Evolutionary conservation across 2,797 vertebrate genomes (phyloP), one percentile per base, ranked within the genome.

Genomic region (Myotis daubentonii): DNA sequence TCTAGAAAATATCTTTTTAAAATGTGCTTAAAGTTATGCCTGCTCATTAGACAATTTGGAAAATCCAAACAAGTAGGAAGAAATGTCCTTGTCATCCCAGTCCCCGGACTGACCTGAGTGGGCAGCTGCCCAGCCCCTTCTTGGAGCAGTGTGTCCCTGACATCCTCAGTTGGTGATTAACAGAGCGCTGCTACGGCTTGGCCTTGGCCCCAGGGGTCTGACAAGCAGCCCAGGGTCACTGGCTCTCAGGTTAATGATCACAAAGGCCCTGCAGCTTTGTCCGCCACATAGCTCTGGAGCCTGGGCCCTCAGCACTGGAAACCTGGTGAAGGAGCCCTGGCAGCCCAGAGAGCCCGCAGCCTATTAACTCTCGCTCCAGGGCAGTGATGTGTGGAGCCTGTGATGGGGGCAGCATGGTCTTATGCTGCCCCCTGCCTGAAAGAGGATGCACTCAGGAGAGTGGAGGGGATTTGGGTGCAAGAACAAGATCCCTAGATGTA

Each of bases 241-340:
- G 47, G 44, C 53, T 87, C n/a, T 30, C 65, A 44, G 4, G 75
- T 95, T 97, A 97, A 95, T 87, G 87, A 92, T 95, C 93, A 62
- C 89, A 70, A 28, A 89, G 51, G 25, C 23, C 62, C 68, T 82
- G 87, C 11, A 80, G 75, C 44, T 85, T 82, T 70, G 60, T 19
- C 51, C 72, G 22, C 44, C 33, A 38, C 80, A 13, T 0, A 33
- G 33, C 49, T 65, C 65, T 53, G 72, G 55, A 88, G 53, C 65
- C 41, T 41, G 68, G 36, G 44, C 13, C 66, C 87, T 51, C 17
- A 11, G 44, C 11, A 8, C 22, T 5, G 4, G n/a, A 79, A 38
- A n/a, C 7, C 23, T 22, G 2, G 22, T 17, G 33, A 57, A n/a
- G 65, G 65, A 66, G 60, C 13, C 76, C 82, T 8, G 3, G n/a